Evolutionary conservation across 2,888 invertebrate genomes (phyloP), one percentile per base, ranked within the genome.

Genomic region (Hirudinaria manillensis): DNA sequence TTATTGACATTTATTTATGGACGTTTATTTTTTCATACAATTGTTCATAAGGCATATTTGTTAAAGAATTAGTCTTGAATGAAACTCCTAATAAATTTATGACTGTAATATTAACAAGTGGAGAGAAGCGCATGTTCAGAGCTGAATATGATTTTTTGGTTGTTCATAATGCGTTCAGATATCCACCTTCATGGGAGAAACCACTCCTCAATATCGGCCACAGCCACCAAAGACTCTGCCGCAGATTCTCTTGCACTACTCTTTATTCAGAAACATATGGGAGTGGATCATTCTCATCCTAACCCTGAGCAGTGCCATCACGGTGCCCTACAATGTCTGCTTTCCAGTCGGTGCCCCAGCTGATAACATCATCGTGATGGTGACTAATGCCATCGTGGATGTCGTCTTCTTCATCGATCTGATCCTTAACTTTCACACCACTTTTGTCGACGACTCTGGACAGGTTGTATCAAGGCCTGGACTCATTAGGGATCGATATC

Each of bases 361-460:
- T 82, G 85, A 86, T 77, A 83, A 84, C 78, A 84, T 87, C 72
- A 86, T 86, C 3, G 77, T 86, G 6, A 79, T 86, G 6, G 86
- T 85, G 29, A 81, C 85, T 38, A 86, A 86, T 80, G 96, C 96
- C 81, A 97, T 99, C 85, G 99, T 99, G 83, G 99, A 99, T 88
- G 98, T 99, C 82, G 95, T 99, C 85, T 99, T 99, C 89, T 99
- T 99, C 89, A 96, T 99, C 87, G 99, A 99, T 89, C 99, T 99
- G 87, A 94, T 98, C 86, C 91, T 99, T 86, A 99, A 99, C 89
- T 99, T 99, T 88, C 99, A 99, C 88, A 99, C 99, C 80, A 99
- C 99, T 79, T 99, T 99, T 88, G 99, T 99, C 83, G 99, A 99
- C 72, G 93, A 88, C 0, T 87, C 87, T 56, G 89, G 89, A 24